phyloP scores from a whole-genome alignment of 53 echinoderm and acorn worm species.

The Antedon mediterranea region DNA sequence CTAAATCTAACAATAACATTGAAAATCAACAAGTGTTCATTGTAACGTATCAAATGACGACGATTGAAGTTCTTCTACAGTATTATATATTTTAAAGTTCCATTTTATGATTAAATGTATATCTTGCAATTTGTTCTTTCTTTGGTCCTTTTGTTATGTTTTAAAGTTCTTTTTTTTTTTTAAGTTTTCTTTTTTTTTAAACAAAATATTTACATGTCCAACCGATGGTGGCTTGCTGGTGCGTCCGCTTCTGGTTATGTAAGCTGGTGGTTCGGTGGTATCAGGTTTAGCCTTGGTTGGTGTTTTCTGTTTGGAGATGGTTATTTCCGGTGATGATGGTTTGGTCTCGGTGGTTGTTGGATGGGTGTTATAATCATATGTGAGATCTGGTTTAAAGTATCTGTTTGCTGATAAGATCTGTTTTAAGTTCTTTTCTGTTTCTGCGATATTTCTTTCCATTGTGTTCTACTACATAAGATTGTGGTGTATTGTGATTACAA shows the following conservation, averaged over 20 bases:
- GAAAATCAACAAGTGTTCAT: too few relatives aligned
- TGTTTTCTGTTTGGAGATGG: background rate
- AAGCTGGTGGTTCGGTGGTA: background rate
- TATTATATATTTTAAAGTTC: too few relatives aligned
- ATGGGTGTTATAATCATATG: background rate
- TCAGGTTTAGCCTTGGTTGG: background rate
- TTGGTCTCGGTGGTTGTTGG: background rate
- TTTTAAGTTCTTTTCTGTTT: too few relatives aligned
- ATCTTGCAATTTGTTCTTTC: too few relatives aligned
- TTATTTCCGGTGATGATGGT: background rate
- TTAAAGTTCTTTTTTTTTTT: too few relatives aligned
- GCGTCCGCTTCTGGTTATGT: constrained; percentile 18
- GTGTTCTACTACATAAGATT: constrained; percentile 42
- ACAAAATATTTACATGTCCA: background rate
- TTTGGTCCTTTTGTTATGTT: too few relatives aligned
- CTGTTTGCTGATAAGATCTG: too few relatives aligned
- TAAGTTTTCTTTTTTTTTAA: background rate
- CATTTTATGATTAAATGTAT: too few relatives aligned
- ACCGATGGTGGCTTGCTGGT: constrained; percentile 5
- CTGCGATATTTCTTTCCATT: constrained; percentile 23
- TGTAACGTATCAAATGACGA: too few relatives aligned
- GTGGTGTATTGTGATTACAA: constrained; percentile 18
- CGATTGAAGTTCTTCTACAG: too few relatives aligned
- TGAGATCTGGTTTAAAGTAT: background rate
- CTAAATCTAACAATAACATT: too few relatives aligned